Base-by-base conservation (phyloP, 1,140 invertebrate species). In the Drosophila repleta region DNA sequence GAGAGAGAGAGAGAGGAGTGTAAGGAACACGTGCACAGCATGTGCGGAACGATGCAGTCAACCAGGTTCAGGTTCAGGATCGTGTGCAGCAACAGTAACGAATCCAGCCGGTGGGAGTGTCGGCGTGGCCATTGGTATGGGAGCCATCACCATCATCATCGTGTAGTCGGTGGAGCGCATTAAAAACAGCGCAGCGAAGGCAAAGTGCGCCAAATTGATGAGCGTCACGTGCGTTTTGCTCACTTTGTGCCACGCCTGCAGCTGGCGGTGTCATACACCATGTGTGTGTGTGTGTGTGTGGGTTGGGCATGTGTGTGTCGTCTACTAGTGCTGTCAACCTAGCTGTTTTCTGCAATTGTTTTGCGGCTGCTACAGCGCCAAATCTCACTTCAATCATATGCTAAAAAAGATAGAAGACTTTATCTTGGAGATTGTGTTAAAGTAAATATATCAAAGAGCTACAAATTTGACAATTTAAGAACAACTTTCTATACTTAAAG, bases 191-290 rank as follows among this genome's bases (percentile, higher is more conserved):
- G 60, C 53, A 58, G 76, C 60, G 64, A 83, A 76, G 70, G 72
- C 83, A 87, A 87, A 87, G 83, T 87, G 79, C 81, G 81, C 79
- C 69, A 87, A 90, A 90, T 90, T 90, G 85, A 90, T 90, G 87
- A 90, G 87, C 81, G 78, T 90, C 87, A 90, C 85, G 87, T 90
- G 85, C 87, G 79, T 88, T 87, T 87, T 76, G 68, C 67, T 76
- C 82, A 75, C 70, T 70, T 67, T 74, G 20, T 65, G 74, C 61
- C 64, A 67, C 70, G 68, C 80, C 72, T 61, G 51, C 68, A 66
- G 62, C 58, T 20, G 69, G 21, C 62, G 62, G 63, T 76, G 69
- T 87, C 83, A 79, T 76, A 62, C 52, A 21, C 64, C 61, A 46
- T 64, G 58, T 41, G 26, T 37, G 37, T 56, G 26, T 29, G 37